Evolutionary conservation across 2,797 vertebrate species (phyloP).

Genomic region (Podarcis lilfordi): DNA sequence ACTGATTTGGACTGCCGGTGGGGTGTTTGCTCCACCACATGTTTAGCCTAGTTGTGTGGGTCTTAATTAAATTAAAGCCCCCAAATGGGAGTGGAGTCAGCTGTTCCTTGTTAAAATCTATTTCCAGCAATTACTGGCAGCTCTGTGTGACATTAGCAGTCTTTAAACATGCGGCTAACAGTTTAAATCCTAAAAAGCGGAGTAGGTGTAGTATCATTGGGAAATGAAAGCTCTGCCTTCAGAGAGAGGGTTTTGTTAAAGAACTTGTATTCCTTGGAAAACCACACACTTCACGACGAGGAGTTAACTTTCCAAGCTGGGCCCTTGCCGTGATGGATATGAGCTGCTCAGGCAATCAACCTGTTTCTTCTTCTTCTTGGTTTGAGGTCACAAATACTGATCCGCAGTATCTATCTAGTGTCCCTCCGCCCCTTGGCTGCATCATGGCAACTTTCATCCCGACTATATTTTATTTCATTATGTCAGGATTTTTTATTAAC

Average conservation of each 20-base stretch:
- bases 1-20: too few species aligned
- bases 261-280: not conserved
- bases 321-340: not conserved
- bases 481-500: conserved; percentile 64
- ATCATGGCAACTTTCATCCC: too few species aligned
- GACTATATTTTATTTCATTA: too few species aligned
- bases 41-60: not conserved
- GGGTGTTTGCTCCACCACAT: too few species aligned
- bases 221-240: not conserved
- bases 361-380: not conserved
- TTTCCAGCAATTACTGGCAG: not conserved
- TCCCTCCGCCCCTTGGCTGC: not conserved
- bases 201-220: not conserved
- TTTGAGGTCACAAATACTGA: not conserved
- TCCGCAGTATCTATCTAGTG: too few species aligned
- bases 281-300: not conserved
- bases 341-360: not conserved
- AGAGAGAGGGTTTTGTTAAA: not conserved
- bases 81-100: not conserved
- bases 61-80: not conserved
- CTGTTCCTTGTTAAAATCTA: not conserved
- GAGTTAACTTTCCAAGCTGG: not conserved
- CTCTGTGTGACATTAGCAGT: not conserved
- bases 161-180: too few species aligned
- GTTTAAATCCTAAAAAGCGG: not conserved